A percentile compares a stretch with the other conserved stretches of the same genome.
Evolutionary conservation across 1,140 invertebrate species (phyloP).

Genomic region (Bombus pascuorum): DNA sequence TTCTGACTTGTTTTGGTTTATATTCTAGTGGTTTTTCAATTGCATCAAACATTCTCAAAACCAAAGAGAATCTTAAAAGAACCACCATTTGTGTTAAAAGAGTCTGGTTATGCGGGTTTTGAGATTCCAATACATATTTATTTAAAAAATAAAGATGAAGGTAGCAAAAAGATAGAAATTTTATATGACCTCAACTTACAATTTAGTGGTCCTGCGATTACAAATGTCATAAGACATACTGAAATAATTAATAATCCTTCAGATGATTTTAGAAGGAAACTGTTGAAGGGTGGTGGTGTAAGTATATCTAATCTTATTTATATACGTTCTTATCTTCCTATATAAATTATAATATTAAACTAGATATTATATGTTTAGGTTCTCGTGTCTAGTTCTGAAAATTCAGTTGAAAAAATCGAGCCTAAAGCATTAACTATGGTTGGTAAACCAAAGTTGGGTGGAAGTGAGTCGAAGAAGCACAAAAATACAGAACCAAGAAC

Average conservation of each 20-base stretch:
- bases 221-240: slow-evolving; percentile 87
- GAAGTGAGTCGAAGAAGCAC: slow-evolving; percentile 84
- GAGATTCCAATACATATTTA: slow-evolving; percentile 94
- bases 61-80: slow-evolving; percentile 94
- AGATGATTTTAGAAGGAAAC: slow-evolving; percentile 93
- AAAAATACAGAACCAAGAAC: slow-evolving; percentile 85
- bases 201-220: slow-evolving; percentile 87
- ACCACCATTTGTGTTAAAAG: slow-evolving; percentile 94
- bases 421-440: slow-evolving; percentile 80
- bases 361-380: slow-evolving; percentile 58
- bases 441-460: slow-evolving; percentile 88
- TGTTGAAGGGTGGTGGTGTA: slow-evolving; percentile 93
- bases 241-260: slow-evolving; percentile 92
- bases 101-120: slow-evolving; percentile 98
- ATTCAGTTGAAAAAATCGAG: slow-evolving; percentile 75
- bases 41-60: slow-evolving; percentile 96
- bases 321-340: not conserved
- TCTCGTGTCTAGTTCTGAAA: slow-evolving; percentile 69
- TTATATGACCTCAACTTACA: slow-evolving; percentile 94
- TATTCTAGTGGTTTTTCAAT: slow-evolving; percentile 90
- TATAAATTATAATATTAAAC: not conserved
- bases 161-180: slow-evolving; percentile 92
- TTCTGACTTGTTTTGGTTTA: slow-evolving; percentile 6
- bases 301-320: slow-evolving; percentile 61
- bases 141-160: slow-evolving; percentile 94